Evolutionary conservation across 2,113 vertebrate genomes (phyloP).

Genomic region (Gila orcuttii): DNA sequence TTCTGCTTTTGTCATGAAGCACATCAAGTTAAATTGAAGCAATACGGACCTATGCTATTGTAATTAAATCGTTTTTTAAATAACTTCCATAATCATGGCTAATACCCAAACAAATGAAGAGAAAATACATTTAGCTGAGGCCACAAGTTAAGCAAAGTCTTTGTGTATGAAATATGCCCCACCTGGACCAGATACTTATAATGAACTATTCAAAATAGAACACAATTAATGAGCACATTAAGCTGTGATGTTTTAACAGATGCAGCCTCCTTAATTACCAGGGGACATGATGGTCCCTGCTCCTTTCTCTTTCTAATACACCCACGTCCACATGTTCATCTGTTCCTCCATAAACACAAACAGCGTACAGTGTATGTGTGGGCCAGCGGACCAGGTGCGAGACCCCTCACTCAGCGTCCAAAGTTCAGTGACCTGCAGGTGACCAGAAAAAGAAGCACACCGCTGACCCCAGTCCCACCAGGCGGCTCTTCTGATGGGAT

Average conservation of each 20-base stretch:
- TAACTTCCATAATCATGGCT: not conserved
- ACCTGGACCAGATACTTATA: slow-evolving; percentile 28
- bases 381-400: slow-evolving; percentile 23
- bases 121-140: not conserved
- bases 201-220: slow-evolving; percentile 54
- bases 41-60: not conserved
- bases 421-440: slow-evolving; percentile 38
- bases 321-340: slow-evolving; percentile 28
- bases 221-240: slow-evolving; percentile 53
- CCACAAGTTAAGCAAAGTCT: slow-evolving; percentile 27
- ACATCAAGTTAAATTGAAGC: not conserved
- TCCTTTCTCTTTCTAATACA: slow-evolving; percentile 37
- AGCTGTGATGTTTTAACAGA: slow-evolving; percentile 52
- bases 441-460: slow-evolving; percentile 35
- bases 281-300: slow-evolving; percentile 38
- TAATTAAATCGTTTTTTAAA: not conserved
- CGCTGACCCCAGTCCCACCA: slow-evolving; percentile 52
- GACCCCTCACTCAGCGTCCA: slow-evolving; percentile 46
- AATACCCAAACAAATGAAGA: not conserved
- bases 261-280: slow-evolving; percentile 52
- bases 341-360: slow-evolving; percentile 12
- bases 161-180: slow-evolving; percentile 28
- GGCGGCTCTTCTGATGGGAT: slow-evolving; percentile 74
- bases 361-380: not conserved
- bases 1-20: not conserved